Percentiles rank a stretch among this genome's conserved stretches.
phyloP scores from a whole-genome alignment of 1,140 invertebrate genomes.

The Drosophila quadrilineata region DNA sequence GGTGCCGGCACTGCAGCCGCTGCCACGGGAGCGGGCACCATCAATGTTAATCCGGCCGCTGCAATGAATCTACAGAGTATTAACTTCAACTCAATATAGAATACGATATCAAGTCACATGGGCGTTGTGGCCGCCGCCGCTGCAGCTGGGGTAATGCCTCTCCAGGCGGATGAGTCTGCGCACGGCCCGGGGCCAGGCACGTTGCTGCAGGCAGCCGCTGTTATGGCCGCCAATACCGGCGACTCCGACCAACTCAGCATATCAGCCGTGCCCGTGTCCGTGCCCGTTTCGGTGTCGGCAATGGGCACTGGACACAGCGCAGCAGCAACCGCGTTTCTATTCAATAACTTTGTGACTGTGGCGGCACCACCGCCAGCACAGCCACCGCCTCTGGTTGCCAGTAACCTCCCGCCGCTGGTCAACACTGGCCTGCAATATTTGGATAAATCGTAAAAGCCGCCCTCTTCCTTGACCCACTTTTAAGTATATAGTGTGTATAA shows the following conservation, averaged over 20 bases:
- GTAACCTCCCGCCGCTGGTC: slow-evolving; percentile 35
- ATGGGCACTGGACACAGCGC: slow-evolving; percentile 65
- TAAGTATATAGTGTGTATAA: slow-evolving; percentile 29
- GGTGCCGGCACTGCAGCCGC: slow-evolving; percentile 54
- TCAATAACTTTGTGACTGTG: slow-evolving; percentile 73
- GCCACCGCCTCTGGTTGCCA: slow-evolving; percentile 43
- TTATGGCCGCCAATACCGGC: slow-evolving; percentile 53
- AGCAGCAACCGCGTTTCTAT: slow-evolving; percentile 56
- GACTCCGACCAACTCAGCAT: slow-evolving; percentile 68
- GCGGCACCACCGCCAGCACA: slow-evolving; percentile 43
- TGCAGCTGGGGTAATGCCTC: slow-evolving; percentile 23
- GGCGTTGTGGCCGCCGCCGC: slow-evolving; percentile 39
- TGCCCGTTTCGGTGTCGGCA: slow-evolving; percentile 49
- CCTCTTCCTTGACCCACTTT: neutral
- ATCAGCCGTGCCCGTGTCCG: slow-evolving; percentile 69
- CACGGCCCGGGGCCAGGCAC: slow-evolving; percentile 49
- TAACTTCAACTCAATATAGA: slow-evolving; percentile 88
- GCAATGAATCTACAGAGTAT: slow-evolving; percentile 87
- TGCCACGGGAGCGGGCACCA: slow-evolving; percentile 63
- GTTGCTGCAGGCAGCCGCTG: slow-evolving; percentile 64
- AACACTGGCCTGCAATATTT: slow-evolving; percentile 65
- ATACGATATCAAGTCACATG: slow-evolving; percentile 75
- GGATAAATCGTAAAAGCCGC: slow-evolving; percentile 51
- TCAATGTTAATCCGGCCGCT: slow-evolving; percentile 81
- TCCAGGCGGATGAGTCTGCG: slow-evolving; percentile 33